Evolutionary conservation across 2,888 invertebrate species (phyloP), one percentile per base, ranked within the genome.

Genomic region (Argyra leucocephala): DNA sequence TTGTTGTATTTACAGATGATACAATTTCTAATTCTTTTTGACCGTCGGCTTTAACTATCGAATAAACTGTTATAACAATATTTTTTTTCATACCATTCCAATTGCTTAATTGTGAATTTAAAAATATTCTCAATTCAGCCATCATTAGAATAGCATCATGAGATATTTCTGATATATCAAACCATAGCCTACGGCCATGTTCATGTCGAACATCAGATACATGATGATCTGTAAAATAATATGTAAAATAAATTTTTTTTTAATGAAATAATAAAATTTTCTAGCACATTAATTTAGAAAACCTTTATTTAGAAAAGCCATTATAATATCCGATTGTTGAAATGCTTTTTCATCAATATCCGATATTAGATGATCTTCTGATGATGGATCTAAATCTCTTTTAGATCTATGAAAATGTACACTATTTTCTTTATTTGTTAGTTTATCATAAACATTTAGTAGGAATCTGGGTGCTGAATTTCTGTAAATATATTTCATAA

Each of bases 291-390:
- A 22, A 22, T 2, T n/a, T n/a, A n/a, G n/a, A 48, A 15, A 60
- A 88, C 94, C 90, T 81, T 90, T 89, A 77, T 92, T 93, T 71
- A 92, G 87, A 81, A 96, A 95, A 74, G 94, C 94, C 88, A 95
- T 93, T 75, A 96, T 96, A 73, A 93, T 88, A 83, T 96, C 96
- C 78, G 94, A 94, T 77, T 93, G 88, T 74, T 93, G 90, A 71
- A 95, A 91, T 67, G 92, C 91, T 69, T 86, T 85, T 74, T 89
- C 86, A 78, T 93, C 93, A 71, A 88, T 87, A 67, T 89, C 89
- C 72, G 89, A 90, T 68, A 93, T 85, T 72, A 89, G 76, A 70
- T 78, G 79, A 57, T 77, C 87, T 76, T 89, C 85, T 76, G 89
- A 85, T n/a, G n/a, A n/a, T n/a, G n/a, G n/a, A 71, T 82, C 84